Conservation (phyloP, 2,888 invertebrate genomes). For the Fragum fragum region DNA sequence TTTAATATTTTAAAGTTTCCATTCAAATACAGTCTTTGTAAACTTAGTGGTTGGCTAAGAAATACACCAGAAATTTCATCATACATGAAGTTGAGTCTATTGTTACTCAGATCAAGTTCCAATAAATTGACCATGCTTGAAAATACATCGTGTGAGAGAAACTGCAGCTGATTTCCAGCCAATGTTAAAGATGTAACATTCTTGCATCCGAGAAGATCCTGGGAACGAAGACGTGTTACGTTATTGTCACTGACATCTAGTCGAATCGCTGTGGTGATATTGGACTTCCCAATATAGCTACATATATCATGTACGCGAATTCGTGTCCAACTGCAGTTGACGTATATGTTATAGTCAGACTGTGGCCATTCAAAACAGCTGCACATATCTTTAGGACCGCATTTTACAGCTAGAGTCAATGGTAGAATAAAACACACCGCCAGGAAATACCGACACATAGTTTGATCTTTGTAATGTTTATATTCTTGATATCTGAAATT, state of each 20-base stretch:
- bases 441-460: too few species aligned
- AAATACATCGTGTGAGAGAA: not conserved
- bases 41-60: not conserved
- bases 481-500: too few species aligned
- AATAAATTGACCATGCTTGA: not conserved
- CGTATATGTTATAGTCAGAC: not conserved
- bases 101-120: not conserved
- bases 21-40: not conserved
- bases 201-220: not conserved
- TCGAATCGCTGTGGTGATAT: not conserved
- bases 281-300: not conserved
- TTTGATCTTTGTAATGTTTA: too few species aligned
- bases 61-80: not conserved
- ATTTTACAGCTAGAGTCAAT: not conserved
- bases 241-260: not conserved
- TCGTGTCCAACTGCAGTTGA: not conserved
- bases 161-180: not conserved
- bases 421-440: too few species aligned
- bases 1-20: not conserved
- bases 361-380: not conserved
- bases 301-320: not conserved
- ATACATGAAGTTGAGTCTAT: not conserved
- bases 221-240: not conserved
- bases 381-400: not conserved
- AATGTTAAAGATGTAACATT: not conserved